These are phyloP conservation scores for Dicentrarchus labrax DNA, from an alignment of 2,113 vertebrate species.

Conservation along the genomic window DNA sequence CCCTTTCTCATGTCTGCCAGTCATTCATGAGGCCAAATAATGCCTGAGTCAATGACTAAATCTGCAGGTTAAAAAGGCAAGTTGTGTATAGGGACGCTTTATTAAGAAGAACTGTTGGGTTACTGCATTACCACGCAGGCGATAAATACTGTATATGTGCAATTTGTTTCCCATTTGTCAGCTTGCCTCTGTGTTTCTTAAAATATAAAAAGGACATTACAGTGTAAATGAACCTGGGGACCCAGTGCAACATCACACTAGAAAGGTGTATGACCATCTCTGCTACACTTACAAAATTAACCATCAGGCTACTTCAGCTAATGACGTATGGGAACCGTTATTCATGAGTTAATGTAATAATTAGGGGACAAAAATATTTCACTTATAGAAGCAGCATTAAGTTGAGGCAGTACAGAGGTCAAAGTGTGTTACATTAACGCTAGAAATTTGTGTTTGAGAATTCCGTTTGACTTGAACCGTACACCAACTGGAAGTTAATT, in stretches of 20 bases:
- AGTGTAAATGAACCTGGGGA: background rate
- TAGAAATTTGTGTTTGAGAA: background rate
- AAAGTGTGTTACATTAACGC: background rate
- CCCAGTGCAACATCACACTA: background rate
- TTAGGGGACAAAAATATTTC: background rate
- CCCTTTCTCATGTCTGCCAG: background rate
- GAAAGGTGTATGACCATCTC: background rate
- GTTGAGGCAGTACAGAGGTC: background rate
- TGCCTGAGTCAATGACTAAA: too few relatives aligned
- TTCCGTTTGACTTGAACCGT: background rate
- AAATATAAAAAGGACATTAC: background rate
- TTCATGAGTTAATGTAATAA: background rate
- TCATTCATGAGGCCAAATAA: too few relatives aligned
- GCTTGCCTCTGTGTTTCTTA: background rate
- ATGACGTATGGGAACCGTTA: background rate
- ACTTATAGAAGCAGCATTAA: background rate
- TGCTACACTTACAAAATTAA: background rate
- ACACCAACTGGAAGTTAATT: too few relatives aligned
- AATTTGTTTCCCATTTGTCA: background rate
- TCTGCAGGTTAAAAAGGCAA: background rate
- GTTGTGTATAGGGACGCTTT: background rate
- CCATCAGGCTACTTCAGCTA: background rate
- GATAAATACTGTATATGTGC: background rate
- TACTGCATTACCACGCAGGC: background rate
- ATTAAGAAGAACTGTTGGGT: background rate